Conservation (phyloP, 2,113 vertebrate genomes). For the Pelobates fuscus region DNA sequence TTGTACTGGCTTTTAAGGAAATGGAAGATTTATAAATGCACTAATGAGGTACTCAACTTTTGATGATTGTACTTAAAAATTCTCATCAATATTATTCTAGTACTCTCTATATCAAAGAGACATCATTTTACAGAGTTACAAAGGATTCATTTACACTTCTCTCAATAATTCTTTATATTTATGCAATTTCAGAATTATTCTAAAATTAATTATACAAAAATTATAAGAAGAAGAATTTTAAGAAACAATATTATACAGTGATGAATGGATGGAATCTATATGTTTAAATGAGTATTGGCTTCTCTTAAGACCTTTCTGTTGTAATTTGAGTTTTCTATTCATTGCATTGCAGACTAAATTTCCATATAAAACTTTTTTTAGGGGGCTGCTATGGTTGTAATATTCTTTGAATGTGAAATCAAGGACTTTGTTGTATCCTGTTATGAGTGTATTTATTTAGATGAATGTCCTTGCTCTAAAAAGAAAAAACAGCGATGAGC, state of each 20-base stretch:
- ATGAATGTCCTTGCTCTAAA: no score
- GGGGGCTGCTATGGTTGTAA: no score
- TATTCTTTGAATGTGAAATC: no score
- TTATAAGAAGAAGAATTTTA: no score
- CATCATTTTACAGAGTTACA: not conserved
- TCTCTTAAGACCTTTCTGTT: no score
- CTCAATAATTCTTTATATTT: not conserved
- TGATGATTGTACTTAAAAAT: not conserved
- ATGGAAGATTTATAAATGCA: not conserved
- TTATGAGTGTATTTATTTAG: no score
- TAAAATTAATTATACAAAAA: not conserved
- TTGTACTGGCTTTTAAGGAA: not conserved
- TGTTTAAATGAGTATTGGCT: no score
- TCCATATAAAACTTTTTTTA: no score
- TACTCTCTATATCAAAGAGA: not conserved
- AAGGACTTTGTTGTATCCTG: no score
- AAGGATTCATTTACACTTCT: not conserved
- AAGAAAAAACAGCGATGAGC: no score
- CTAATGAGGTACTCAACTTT: not conserved
- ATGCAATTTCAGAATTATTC: not conserved
- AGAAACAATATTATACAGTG: not conserved
- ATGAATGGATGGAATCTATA: not conserved
- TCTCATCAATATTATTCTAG: not conserved
- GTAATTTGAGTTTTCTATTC: no score
- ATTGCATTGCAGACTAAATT: no score